Evolutionary conservation across 64 coral and sea anemone genomes (phyloP).

Genomic region (Dendronephthya gigantea): DNA sequence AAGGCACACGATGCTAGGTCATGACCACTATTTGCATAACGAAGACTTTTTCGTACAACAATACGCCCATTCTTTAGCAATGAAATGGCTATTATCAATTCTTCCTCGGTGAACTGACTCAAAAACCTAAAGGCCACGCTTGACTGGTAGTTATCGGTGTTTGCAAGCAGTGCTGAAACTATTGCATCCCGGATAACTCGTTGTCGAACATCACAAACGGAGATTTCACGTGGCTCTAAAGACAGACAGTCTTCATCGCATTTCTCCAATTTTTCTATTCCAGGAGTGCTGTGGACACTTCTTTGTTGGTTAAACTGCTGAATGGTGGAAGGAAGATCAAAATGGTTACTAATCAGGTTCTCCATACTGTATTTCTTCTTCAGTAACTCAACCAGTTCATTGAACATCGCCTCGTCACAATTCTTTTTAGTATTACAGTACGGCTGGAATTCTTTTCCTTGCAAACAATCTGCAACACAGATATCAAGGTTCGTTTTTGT

Average conservation of each 20-base stretch:
- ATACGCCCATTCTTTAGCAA: background rate
- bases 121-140: background rate
- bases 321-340: background rate
- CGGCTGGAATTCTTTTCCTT: background rate
- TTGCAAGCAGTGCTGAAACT: background rate
- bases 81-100: background rate
- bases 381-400: constrained; percentile 6
- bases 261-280: background rate
- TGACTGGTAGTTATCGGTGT: background rate
- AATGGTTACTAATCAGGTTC: background rate
- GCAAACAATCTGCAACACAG: background rate
- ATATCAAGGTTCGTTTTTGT: background rate
- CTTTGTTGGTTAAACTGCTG: background rate
- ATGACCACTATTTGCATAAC: background rate
- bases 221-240: background rate
- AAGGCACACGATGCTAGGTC: background rate
- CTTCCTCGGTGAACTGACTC: constrained; percentile 7
- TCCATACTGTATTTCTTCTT: constrained; percentile 21
- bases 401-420: background rate
- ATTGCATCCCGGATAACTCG: background rate
- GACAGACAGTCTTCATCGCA: background rate
- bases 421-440: background rate
- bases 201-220: background rate
- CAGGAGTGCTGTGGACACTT: background rate
- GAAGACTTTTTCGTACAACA: background rate